Evolutionary conservation across 2,113 vertebrate genomes (phyloP).

Genomic region (Dicaeum eximium): DNA sequence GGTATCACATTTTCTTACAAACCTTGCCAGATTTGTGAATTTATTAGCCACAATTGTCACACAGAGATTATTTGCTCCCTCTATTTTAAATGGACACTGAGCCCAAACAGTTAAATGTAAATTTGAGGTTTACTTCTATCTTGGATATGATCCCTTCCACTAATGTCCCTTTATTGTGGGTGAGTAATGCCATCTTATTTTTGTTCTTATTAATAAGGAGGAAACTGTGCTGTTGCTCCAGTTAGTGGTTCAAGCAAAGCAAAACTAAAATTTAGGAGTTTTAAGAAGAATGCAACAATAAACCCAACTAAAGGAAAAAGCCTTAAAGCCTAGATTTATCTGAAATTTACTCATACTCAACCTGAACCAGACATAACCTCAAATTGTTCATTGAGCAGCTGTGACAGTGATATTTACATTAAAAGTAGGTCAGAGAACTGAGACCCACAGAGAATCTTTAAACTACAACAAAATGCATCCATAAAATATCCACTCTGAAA

Average conservation of each 20-base stretch:
- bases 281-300: neutral
- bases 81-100: neutral
- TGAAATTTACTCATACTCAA: neutral
- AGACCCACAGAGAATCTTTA: neutral
- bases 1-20: neutral
- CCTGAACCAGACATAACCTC: neutral
- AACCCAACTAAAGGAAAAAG: neutral
- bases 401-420: neutral
- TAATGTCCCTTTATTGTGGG: neutral
- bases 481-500: neutral
- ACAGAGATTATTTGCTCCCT: neutral
- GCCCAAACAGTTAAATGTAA: neutral
- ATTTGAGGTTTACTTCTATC: neutral
- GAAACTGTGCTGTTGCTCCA: neutral
- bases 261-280: neutral
- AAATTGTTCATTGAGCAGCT: neutral
- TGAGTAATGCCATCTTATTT: neutral
- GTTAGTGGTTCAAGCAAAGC: neutral
- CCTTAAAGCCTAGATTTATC: neutral
- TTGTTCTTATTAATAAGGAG: neutral
- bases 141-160: neutral
- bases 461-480: neutral
- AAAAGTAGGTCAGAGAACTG: neutral
- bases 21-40: neutral
- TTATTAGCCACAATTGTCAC: neutral